Evolutionary conservation across 2,888 invertebrate species (phyloP).

Genomic region (Mellilla xanthometata): DNA sequence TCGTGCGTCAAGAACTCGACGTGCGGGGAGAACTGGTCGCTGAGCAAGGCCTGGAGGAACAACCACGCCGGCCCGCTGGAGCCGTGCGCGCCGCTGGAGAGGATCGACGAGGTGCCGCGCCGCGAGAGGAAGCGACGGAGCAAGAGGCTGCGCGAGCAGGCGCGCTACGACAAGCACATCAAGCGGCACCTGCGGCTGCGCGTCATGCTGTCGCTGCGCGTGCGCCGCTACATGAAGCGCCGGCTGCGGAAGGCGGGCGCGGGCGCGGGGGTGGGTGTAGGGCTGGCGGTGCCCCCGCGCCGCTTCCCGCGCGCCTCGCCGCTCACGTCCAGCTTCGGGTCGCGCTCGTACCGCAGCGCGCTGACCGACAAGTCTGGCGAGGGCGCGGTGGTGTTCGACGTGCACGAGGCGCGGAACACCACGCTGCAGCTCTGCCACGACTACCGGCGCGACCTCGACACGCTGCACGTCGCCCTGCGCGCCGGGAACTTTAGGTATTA

Average conservation of each 20-base stretch:
- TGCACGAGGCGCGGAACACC: constrained; percentile 74
- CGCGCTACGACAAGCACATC: constrained; percentile 82
- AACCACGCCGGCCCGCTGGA: constrained; percentile 64
- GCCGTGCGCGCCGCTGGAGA: constrained; percentile 53
- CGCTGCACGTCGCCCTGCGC: constrained; percentile 73
- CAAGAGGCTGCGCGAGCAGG: constrained; percentile 69
- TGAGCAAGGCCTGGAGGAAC: constrained; percentile 76
- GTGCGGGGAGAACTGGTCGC: constrained; percentile 77
- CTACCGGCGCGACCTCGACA: constrained; percentile 73
- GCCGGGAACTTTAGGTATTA: constrained; percentile 78
- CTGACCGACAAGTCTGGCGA: constrained; percentile 68
- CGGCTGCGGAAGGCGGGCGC: constrained; percentile 49
- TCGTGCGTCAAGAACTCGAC: constrained; percentile 57
- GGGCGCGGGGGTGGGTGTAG: constrained; percentile 45
- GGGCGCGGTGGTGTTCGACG: constrained; percentile 70
- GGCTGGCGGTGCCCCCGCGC: constrained; percentile 56
- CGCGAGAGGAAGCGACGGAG: constrained; percentile 55
- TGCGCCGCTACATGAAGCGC: constrained; percentile 80
- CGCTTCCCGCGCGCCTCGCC: constrained; percentile 61
- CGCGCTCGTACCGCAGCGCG: constrained; percentile 67
- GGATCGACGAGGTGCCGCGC: constrained; percentile 68
- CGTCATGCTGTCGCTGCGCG: constrained; percentile 85
- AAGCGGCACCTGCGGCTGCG: constrained; percentile 85
- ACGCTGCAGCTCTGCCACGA: constrained; percentile 75
- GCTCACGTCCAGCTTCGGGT: constrained; percentile 66